phyloP scores from a whole-genome alignment of 1,140 invertebrate genomes.

The Scaptomyza montana region DNA sequence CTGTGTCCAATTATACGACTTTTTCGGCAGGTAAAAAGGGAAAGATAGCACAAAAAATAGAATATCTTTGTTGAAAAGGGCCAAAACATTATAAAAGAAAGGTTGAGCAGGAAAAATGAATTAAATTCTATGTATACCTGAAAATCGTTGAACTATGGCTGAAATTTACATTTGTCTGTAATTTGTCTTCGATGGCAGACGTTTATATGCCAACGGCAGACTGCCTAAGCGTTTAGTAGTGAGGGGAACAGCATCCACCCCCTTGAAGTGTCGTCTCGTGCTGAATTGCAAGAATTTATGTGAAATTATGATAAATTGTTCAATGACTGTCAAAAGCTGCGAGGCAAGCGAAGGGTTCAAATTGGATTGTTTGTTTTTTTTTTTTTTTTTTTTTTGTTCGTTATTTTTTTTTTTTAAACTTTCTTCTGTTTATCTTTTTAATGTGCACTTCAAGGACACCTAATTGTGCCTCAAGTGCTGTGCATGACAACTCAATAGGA shows the following conservation, averaged over 20 bases:
- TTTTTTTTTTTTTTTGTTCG: constrained; percentile 3
- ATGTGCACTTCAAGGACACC: constrained; percentile 42
- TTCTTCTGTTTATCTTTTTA: constrained; percentile 27
- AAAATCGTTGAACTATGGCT: constrained; percentile 55
- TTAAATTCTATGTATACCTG: constrained; percentile 24
- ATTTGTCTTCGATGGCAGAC: constrained; percentile 71
- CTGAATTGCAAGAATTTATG: constrained; percentile 61
- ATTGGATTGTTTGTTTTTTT: constrained; percentile 15
- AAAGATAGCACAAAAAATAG: constrained; percentile 22
- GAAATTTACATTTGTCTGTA: constrained; percentile 67
- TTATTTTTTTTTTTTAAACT: neutral
- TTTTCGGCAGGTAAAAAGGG: constrained; percentile 4
- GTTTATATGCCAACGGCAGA: constrained; percentile 29
- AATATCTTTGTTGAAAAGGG: constrained; percentile 6
- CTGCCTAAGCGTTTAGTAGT: neutral
- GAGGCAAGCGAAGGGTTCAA: constrained; percentile 22
- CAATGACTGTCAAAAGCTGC: constrained; percentile 26
- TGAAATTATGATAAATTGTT: constrained; percentile 75
- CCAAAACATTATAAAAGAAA: constrained; percentile 39
- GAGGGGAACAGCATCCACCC: neutral
- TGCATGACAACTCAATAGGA: constrained; percentile 43
- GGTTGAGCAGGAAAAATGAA: constrained; percentile 59
- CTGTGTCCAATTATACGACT: constrained; percentile 22
- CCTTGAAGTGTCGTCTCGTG: constrained; percentile 27
- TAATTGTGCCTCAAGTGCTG: constrained; percentile 60